Evolutionary conservation across 2,113 vertebrate genomes (phyloP), one percentile per base, ranked within the genome.

Genomic region (Eurypyga helias): DNA sequence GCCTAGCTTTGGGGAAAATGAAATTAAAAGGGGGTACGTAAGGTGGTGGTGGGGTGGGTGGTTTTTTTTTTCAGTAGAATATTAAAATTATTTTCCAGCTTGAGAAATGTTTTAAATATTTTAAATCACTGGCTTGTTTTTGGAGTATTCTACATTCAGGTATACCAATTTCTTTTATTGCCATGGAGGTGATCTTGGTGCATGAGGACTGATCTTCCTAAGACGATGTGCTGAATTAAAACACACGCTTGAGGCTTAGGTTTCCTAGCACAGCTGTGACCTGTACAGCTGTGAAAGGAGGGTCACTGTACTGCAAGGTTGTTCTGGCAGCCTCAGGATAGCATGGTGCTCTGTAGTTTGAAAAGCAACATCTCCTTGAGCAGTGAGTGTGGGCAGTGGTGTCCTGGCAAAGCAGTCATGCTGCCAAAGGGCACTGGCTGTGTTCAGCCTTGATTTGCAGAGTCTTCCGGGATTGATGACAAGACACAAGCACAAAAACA

Each of bases 321-420:
- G 23, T 55, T 70, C 23, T 43, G 45, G 34, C 38, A n/a, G 49
- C 25, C 28, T 55, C 25, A 10, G 61, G 36, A 8, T 8, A 36
- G 31, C 24, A 19, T 12, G 17, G 31, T 70, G 34, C 33, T 29
- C 15, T 43, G 80, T 12, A 76, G 20, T 48, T 83, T n/a, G 52
- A 51, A 19, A 65, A 64, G 58, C 66, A 62, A 19, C 13, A 1
- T 29, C 13, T 48, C 45, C 46, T 45, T 45, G 45, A 17, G 17
- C 45, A 16, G n/a, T 65, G 17, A 55, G 48, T 2, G 4, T 33
- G 36, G 33, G 81, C 55, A 34, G 54, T 1, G 12, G 10, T 57
- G 46, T 5, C 28, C 34, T 17, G 57, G 60, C 0, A 0, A 28
- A n/a, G 64, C 1, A 3, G 8, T 36, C 20, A 13, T 8, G 0